These are phyloP conservation scores for Erpetoichthys calabaricus DNA, from an alignment of 2,797 vertebrate species.

Conservation along the genomic window DNA sequence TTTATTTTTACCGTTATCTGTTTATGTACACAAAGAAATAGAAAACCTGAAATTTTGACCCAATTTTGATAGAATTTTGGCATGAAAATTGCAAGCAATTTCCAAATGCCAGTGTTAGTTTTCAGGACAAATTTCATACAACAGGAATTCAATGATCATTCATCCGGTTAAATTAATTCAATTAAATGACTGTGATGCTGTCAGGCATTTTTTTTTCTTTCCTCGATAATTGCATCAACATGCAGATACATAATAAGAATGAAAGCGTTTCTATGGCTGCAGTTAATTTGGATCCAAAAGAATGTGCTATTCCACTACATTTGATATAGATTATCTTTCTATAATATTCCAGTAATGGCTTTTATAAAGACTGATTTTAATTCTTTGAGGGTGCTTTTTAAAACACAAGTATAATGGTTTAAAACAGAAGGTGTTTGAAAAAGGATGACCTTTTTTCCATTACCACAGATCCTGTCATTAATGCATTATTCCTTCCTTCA, in stretches of 20 bases:
- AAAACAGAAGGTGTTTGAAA: slow-evolving; percentile 69
- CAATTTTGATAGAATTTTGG: slow-evolving; percentile 38
- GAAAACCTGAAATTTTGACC: slow-evolving; percentile 29
- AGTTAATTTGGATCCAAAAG: slow-evolving; percentile 74
- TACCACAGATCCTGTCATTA: slow-evolving; percentile 70
- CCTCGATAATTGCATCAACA: slow-evolving; percentile 76
- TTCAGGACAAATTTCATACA: slow-evolving; percentile 60
- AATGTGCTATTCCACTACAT: slow-evolving; percentile 61
- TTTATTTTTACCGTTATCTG: slow-evolving; percentile 16
- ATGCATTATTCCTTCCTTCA: slow-evolving; percentile 71
- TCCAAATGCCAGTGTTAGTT: slow-evolving; percentile 57
- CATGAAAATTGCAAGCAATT: slow-evolving; percentile 52
- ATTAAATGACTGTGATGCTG: slow-evolving; percentile 75
- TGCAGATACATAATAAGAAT: slow-evolving; percentile 71
- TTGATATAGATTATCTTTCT: slow-evolving; percentile 67
- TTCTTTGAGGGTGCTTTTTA: slow-evolving; percentile 56
- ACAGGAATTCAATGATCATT: slow-evolving; percentile 60
- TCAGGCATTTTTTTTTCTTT: slow-evolving; percentile 59
- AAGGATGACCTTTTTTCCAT: slow-evolving; percentile 70
- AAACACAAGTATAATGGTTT: slow-evolving; percentile 65
- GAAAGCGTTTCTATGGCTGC: slow-evolving; percentile 72
- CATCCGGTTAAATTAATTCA: slow-evolving; percentile 77
- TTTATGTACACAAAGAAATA: slow-evolving; percentile 7
- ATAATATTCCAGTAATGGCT: slow-evolving; percentile 72
- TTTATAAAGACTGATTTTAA: slow-evolving; percentile 60